These are phyloP conservation scores for Mola mola DNA, from an alignment of 2,113 vertebrate species.

Conservation along the genomic window DNA sequence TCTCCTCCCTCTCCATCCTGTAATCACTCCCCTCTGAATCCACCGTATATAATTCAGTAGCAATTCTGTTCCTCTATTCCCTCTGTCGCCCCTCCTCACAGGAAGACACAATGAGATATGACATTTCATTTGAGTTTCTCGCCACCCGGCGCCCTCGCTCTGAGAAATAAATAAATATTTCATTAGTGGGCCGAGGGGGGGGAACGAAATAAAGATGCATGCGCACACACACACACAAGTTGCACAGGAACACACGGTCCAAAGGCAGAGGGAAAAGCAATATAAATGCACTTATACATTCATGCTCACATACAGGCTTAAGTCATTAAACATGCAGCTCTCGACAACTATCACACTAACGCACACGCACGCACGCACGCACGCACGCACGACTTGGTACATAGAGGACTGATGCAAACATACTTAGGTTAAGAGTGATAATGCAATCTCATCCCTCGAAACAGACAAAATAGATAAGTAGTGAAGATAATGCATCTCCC, in stretches of 20 bases:
- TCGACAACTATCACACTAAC: conserved; percentile 9
- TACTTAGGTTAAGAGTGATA: conserved; percentile 42
- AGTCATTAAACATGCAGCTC: conserved; percentile 29
- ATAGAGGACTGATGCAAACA: conserved; percentile 43
- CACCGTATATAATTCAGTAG: conserved; percentile 67
- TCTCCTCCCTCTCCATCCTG: conserved; percentile 41
- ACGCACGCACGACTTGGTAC: background rate
- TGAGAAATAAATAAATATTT: conserved; percentile 77
- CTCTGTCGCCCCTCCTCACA: conserved; percentile 38
- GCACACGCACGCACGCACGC: background rate
- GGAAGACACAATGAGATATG: conserved; percentile 74
- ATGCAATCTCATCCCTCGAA: conserved; percentile 52
- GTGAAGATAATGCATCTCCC: conserved; percentile 70
- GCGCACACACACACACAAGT: background rate
- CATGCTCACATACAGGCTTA: conserved; percentile 46
- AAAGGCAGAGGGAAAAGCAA: conserved; percentile 11
- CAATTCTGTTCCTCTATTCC: conserved; percentile 58
- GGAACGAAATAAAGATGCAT: conserved; percentile 53
- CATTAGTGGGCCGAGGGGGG: conserved; percentile 56
- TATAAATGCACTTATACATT: conserved; percentile 49
- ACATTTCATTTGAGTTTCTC: conserved; percentile 73
- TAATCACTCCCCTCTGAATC: conserved; percentile 74
- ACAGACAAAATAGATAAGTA: conserved; percentile 67
- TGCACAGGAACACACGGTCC: conserved; percentile 1
- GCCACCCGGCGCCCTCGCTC: conserved; percentile 47